Percentiles rank a stretch among this genome's conserved stretches.
These are phyloP conservation scores for Agrilus biguttatus DNA, from an alignment of 2,888 invertebrate species.

Conservation along the genomic window DNA sequence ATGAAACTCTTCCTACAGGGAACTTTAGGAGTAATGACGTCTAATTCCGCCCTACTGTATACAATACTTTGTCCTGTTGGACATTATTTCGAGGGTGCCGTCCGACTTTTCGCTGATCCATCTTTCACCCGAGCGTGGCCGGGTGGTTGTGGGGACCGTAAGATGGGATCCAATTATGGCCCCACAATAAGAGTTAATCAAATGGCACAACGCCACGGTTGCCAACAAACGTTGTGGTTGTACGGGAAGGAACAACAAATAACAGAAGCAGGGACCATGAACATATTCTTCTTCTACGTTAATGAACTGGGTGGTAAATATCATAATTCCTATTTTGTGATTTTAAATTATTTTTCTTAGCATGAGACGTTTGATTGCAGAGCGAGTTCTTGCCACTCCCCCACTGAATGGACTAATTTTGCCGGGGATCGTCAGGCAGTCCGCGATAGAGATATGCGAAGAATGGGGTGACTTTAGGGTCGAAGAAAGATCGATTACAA, in stretches of 20 bases:
- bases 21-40: slow-evolving; percentile 77
- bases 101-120: slow-evolving; percentile 88
- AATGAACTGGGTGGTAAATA: slow-evolving; percentile 78
- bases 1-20: slow-evolving; percentile 42
- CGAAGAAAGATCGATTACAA: slow-evolving; percentile 65
- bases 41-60: slow-evolving; percentile 80
- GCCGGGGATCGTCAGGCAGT: slow-evolving; percentile 86
- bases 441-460: slow-evolving; percentile 63
- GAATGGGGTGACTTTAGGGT: slow-evolving; percentile 83
- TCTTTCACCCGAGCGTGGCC: slow-evolving; percentile 78
- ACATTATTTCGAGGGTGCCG: slow-evolving; percentile 65
- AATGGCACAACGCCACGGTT: slow-evolving; percentile 56
- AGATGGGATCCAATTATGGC: slow-evolving; percentile 90
- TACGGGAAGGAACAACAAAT: slow-evolving; percentile 85
- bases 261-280: slow-evolving; percentile 98
- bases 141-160: slow-evolving; percentile 84
- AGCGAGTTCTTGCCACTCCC: slow-evolving; percentile 83
- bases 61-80: slow-evolving; percentile 89
- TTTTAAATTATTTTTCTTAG: neutral
- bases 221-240: slow-evolving; percentile 94
- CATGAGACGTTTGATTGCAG: slow-evolving; percentile 33
- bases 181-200: slow-evolving; percentile 77
- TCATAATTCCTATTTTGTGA: neutral
- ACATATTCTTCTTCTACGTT: slow-evolving; percentile 78
- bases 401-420: slow-evolving; percentile 87